phyloP scores from a whole-genome alignment of 2,797 vertebrate genomes.

The Megalops cyprinoides region DNA sequence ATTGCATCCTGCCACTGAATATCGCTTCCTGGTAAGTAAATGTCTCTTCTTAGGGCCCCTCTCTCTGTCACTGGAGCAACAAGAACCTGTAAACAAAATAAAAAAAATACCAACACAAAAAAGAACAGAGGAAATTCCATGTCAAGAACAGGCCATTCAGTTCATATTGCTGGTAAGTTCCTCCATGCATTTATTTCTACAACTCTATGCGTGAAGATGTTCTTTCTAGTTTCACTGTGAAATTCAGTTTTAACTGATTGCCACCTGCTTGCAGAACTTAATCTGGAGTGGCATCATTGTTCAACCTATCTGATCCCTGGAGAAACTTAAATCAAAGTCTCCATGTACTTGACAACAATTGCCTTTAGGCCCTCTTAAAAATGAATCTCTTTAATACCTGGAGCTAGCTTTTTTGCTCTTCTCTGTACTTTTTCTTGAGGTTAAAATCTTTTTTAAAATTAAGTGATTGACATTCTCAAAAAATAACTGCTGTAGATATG shows the following conservation, averaged over 20 bases:
- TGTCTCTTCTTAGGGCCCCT: conserved; percentile 76
- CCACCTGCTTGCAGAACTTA: background rate
- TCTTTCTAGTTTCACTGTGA: background rate
- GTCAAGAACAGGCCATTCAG: background rate
- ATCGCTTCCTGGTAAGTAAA: conserved; percentile 83
- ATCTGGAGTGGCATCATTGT: background rate
- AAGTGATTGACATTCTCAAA: no score
- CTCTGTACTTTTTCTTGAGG: background rate
- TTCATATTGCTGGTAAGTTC: background rate
- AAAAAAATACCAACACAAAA: background rate
- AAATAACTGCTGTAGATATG: background rate
- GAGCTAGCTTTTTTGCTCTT: no score
- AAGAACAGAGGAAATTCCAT: no score
- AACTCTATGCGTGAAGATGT: background rate
- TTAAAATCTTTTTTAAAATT: background rate
- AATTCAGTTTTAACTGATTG: background rate
- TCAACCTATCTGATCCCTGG: background rate
- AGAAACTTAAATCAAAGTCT: background rate
- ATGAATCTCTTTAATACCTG: no score
- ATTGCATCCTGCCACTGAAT: conserved; percentile 82
- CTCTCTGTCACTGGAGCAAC: conserved; percentile 85
- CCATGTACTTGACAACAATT: no score
- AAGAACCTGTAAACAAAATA: conserved; percentile 74
- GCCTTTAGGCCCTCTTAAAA: no score
- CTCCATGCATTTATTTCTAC: background rate